phyloP scores from a whole-genome alignment of 2,113 vertebrate species.

The Tinamus guttatus region DNA sequence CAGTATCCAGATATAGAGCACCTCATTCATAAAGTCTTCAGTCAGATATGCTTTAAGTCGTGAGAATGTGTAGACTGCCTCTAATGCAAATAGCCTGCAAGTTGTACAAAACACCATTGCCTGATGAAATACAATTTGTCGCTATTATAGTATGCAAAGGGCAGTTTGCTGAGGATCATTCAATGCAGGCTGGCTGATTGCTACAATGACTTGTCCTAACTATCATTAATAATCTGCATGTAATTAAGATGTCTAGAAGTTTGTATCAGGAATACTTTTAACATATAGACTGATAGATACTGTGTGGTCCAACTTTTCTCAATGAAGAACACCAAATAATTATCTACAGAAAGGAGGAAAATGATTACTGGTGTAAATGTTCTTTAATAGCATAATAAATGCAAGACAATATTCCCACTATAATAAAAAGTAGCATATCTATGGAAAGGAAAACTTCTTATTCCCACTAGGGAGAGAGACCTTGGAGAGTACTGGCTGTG shows the following conservation, averaged over 20 bases:
- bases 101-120: constrained; percentile 5
- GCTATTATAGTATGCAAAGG: background rate
- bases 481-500: background rate
- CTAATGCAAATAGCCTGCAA: constrained; percentile 11
- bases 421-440: background rate
- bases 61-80: background rate
- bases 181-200: background rate
- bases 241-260: background rate
- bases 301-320: background rate
- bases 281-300: background rate
- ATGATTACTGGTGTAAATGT: too few relatives aligned
- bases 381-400: background rate
- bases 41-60: background rate
- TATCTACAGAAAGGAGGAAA: background rate
- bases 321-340: background rate
- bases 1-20: background rate
- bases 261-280: background rate
- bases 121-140: constrained; percentile 37
- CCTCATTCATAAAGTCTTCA: constrained; percentile 13
- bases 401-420: background rate
- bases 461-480: background rate
- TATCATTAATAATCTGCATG: background rate
- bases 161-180: background rate
- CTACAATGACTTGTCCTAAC: background rate
- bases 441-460: background rate